Conservation (phyloP, 2,797 vertebrate genomes). For the Anas flavirostris region DNA sequence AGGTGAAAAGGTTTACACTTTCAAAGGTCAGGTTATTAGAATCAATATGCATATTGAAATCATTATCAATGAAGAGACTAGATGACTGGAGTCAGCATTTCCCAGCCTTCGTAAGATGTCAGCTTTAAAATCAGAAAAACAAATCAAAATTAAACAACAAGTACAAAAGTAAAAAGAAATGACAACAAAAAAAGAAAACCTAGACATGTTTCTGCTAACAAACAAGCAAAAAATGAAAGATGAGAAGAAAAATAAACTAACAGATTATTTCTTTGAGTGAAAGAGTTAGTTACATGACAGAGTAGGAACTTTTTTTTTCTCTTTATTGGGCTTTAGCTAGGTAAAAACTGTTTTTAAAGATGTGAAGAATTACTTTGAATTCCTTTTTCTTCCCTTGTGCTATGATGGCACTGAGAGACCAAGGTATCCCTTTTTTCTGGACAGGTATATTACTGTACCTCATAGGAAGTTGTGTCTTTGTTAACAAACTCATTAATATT, state of each 20-base stretch:
- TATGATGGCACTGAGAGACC: background rate
- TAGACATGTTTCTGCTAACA: background rate
- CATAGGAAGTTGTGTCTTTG: background rate
- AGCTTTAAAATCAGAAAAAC: background rate
- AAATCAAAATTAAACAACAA: background rate
- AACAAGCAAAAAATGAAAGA: background rate
- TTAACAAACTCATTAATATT: background rate
- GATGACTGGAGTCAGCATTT: background rate
- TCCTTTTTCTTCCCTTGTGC: background rate
- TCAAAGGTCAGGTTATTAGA: background rate
- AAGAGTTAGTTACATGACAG: background rate
- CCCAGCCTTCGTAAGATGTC: background rate
- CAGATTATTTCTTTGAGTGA: background rate
- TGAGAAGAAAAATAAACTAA: background rate
- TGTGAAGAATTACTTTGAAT: background rate
- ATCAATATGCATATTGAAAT: background rate
- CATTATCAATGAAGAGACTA: background rate
- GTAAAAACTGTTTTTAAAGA: background rate
- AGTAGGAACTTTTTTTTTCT: background rate
- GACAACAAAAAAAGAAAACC: background rate
- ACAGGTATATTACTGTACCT: background rate
- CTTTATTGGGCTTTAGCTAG: background rate
- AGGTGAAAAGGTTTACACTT: background rate
- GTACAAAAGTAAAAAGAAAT: background rate
- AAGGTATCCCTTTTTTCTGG: background rate